Percentiles rank a stretch among this genome's conserved stretches.
phyloP scores from a whole-genome alignment of 2,113 vertebrate species.

The Poeciliopsis turrubarensis region DNA sequence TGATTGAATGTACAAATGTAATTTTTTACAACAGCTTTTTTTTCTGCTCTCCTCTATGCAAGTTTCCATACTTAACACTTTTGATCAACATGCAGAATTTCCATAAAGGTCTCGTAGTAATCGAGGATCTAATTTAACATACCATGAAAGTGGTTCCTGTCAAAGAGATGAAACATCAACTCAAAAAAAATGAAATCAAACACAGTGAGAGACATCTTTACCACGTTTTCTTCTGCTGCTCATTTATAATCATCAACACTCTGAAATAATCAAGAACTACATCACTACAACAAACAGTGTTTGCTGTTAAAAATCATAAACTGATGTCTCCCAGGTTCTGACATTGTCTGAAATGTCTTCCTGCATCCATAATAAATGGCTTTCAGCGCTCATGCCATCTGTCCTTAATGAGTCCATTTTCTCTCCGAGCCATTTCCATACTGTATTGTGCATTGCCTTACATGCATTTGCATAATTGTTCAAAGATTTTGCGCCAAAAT shows the following conservation, averaged over 20 bases:
- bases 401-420: slow-evolving; percentile 97
- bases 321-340: slow-evolving; percentile 75
- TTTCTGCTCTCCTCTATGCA: slow-evolving; percentile 39
- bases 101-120: slow-evolving; percentile 36
- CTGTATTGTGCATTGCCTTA: slow-evolving; percentile 91
- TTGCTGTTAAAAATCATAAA: slow-evolving; percentile 76
- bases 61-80: slow-evolving; percentile 49
- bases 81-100: slow-evolving; percentile 51
- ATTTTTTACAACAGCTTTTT: slow-evolving; percentile 41
- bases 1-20: slow-evolving; percentile 28
- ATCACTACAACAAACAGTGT: slow-evolving; percentile 67
- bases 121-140: slow-evolving; percentile 19
- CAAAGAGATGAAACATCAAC: slow-evolving; percentile 9
- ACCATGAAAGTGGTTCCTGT: slow-evolving; percentile 16
- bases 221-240: slow-evolving; percentile 37
- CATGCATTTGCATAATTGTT: slow-evolving; percentile 97
- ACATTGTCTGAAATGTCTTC: slow-evolving; percentile 75
- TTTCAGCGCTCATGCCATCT: slow-evolving; percentile 91
- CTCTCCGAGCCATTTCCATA: slow-evolving; percentile 90
- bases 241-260: slow-evolving; percentile 66
- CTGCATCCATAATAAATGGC: slow-evolving; percentile 81
- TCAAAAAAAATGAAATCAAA: neutral
- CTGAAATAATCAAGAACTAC: slow-evolving; percentile 76
- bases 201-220: slow-evolving; percentile 14
- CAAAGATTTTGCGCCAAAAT: slow-evolving; percentile 95